Percentiles rank a stretch among this genome's conserved stretches.
Evolutionary conservation across 2,888 invertebrate genomes (phyloP).

Genomic region (Coelinius sp.): DNA sequence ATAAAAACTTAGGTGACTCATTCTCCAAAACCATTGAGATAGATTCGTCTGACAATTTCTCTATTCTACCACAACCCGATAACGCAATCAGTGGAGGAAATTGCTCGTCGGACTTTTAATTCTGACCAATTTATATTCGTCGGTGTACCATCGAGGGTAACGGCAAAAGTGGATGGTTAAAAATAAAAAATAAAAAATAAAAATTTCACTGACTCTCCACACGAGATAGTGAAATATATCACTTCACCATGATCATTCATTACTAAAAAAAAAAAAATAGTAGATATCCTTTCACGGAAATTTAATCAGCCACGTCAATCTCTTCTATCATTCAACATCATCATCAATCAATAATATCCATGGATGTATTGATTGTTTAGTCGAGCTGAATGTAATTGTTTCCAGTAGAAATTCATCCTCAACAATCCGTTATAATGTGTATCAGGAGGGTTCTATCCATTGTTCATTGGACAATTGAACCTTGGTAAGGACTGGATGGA

Average conservation of each 20-base stretch:
- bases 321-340: background rate
- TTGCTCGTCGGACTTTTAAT: conserved; percentile 50
- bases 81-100: conserved; percentile 38
- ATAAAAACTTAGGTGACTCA: no score
- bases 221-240: conserved; percentile 45
- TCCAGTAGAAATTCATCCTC: conserved; percentile 10
- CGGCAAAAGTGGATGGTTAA: conserved; percentile 7
- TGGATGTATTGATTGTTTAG: conserved; percentile 14
- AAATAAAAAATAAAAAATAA: conserved; percentile 22
- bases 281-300: background rate
- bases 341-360: conserved; percentile 3
- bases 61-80: conserved; percentile 32
- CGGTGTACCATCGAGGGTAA: conserved; percentile 22
- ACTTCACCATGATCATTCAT: conserved; percentile 55
- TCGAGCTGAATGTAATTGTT: conserved; percentile 19
- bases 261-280: conserved; percentile 35
- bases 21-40: background rate
- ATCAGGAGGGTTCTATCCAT: conserved; percentile 11
- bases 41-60: conserved; percentile 6
- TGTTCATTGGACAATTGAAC: conserved; percentile 28
- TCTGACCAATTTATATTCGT: conserved; percentile 54
- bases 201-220: conserved; percentile 32
- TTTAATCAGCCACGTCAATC: background rate
- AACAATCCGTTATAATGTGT: conserved; percentile 6
- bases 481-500: conserved; percentile 42